Conservation (phyloP, 2,113 vertebrate species). For the Etheostoma spectabile region DNA sequence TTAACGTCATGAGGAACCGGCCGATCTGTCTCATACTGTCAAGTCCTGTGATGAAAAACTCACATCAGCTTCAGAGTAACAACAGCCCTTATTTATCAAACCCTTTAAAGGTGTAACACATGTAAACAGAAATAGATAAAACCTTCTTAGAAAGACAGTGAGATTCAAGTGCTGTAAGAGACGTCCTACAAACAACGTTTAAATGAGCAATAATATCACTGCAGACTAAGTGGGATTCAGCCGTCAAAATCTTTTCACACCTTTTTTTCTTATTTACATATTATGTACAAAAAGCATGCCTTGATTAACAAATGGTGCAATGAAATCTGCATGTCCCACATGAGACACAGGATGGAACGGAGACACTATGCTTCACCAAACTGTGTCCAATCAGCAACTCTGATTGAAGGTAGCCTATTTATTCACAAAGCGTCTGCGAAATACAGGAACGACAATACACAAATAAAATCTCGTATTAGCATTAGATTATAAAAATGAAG, state of each 20-base stretch:
- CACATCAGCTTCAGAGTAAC: constrained; percentile 1
- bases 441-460: not conserved
- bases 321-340: not conserved
- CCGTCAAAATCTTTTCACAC: not conserved
- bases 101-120: not conserved
- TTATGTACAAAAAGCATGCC: constrained; percentile 43
- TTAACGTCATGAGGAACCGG: constrained; percentile 7
- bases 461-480: not conserved
- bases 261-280: constrained; percentile 30
- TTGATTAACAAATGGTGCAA: not conserved
- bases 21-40: not conserved
- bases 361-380: not conserved
- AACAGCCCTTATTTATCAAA: constrained; percentile 8
- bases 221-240: constrained; percentile 1
- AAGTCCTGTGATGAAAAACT: constrained; percentile 5
- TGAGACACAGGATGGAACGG: not conserved
- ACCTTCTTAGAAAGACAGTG: constrained; percentile 20
- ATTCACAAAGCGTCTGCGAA: constrained; percentile 11
- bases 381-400: not conserved
- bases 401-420: not conserved
- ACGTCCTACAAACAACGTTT: constrained; percentile 30
- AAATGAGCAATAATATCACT: constrained; percentile 28
- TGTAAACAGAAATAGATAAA: constrained; percentile 41
- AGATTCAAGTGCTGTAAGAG: constrained; percentile 25
- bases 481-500: constrained; percentile 2